Base-by-base conservation (phyloP, 2,797 vertebrate genomes). In the Malurus splendens region DNA sequence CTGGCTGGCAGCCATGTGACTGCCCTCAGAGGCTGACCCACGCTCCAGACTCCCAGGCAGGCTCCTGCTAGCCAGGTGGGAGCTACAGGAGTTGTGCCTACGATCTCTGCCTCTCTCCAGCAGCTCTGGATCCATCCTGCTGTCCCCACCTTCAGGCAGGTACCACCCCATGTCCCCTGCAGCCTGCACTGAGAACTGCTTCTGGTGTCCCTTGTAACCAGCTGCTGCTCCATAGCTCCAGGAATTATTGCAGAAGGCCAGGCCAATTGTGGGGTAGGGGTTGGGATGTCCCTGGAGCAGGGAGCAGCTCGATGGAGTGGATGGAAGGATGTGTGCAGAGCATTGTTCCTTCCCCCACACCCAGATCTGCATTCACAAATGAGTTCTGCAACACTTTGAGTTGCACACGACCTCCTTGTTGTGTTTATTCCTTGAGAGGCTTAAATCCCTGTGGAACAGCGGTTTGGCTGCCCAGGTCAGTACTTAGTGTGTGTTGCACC, bases 41-140 rank as follows among this genome's bases (percentile, higher is more conserved):
- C 4, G 7, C 50, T 25, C 71, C 5, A 1, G 41, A 24, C 8
- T 65, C 12, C 72, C 3, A 0, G 22, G 45, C 30, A 11, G 70
- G 52, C 70, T 92, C 33, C 80, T 82, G 79, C 71, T 54, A 36
- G 45, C 56, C 7, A 51, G 51, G 23, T 77, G 60, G 74, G 71
- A 82, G 50, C 65, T 52, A 77, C 50, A 84, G 88, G 19, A 16
- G 77, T 33, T 71, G 84, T 77, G 90, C 94, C 77, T 89, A 25
- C 5, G 7, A 92, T 54, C 81, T 79, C 62, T 83, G 81, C 93
- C 65, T 66, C 64, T 77, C 57, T 19, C 66, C 86, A 67, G 23
- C 86, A 80, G 52, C 48, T 54, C 23, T 6, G 10, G 56, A 48
- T 19, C 12, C 66, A 14, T 41, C 55, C 38, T 22, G 30, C 57